A percentile compares a stretch with the other conserved stretches of the same genome.
Evolutionary conservation across 35 echinoderm and acorn worm species (phyloP).

Genomic region (Strongylocentrotus purpuratus): DNA sequence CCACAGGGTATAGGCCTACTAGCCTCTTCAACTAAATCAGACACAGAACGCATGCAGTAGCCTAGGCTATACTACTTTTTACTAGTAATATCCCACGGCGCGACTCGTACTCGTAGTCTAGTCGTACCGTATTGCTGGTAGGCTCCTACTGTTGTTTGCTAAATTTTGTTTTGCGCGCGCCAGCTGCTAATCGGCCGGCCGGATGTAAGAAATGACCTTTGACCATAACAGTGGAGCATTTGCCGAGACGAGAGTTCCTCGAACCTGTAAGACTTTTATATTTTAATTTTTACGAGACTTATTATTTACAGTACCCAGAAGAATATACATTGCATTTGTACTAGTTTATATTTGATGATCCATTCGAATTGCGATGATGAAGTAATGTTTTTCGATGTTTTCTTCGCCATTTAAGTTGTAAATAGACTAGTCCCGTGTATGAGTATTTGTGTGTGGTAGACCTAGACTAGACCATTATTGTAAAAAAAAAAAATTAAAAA

Average conservation of each 20-base stretch:
- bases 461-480: too few species aligned
- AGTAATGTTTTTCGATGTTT: neutral
- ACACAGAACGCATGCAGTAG: too few species aligned
- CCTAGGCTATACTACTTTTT: too few species aligned
- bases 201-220: neutral
- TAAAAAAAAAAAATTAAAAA: too few species aligned
- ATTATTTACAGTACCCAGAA: neutral
- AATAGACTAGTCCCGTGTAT: neutral
- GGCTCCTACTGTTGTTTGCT: too few species aligned
- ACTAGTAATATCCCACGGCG: too few species aligned
- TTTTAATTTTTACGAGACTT: neutral
- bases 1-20: too few species aligned
- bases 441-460: neutral
- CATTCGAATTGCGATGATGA: neutral
- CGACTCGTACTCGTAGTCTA: too few species aligned
- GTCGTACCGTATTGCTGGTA: too few species aligned
- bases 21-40: too few species aligned
- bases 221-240: neutral
- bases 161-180: slow-evolving; percentile 13
- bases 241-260: neutral
- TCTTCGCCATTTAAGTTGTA: neutral
- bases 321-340: neutral
- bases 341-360: neutral
- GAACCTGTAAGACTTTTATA: neutral
- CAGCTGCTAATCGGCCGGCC: neutral